Conservation (phyloP, 1,140 invertebrate species). For the Nephotettix cincticeps region DNA sequence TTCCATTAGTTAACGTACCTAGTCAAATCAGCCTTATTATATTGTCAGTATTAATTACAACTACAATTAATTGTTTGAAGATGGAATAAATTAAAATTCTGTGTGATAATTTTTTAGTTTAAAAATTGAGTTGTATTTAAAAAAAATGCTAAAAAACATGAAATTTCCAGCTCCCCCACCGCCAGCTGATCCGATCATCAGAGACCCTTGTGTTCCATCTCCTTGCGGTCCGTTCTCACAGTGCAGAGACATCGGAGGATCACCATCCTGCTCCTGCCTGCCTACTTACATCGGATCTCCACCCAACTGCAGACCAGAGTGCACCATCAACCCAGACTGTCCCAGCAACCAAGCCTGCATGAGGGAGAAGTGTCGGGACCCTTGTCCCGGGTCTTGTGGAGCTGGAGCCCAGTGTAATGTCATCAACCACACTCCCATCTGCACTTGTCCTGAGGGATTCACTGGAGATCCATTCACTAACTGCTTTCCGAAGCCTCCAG, state of each 20-base stretch:
- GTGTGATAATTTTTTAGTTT: no score
- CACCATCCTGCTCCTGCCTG: constrained; percentile 66
- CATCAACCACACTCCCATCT: constrained; percentile 65
- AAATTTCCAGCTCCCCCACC: constrained; percentile 49
- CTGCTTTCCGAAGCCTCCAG: constrained; percentile 50
- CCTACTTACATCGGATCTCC: constrained; percentile 63
- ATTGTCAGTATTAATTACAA: no score
- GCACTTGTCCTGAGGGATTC: constrained; percentile 63
- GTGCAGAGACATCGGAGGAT: constrained; percentile 61
- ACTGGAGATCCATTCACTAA: constrained; percentile 67
- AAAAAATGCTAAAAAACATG: no score
- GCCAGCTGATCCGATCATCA: constrained; percentile 45
- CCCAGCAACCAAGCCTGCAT: constrained; percentile 64
- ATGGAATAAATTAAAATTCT: no score
- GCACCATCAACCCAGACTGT: constrained; percentile 69
- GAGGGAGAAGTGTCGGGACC: constrained; percentile 66
- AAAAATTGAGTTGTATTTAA: no score
- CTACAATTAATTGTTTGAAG: no score
- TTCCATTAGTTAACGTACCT: no score
- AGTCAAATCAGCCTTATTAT: no score
- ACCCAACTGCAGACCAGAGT: constrained; percentile 71
- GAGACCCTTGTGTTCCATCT: constrained; percentile 67
- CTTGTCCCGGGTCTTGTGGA: constrained; percentile 68
- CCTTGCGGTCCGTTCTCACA: constrained; percentile 70
- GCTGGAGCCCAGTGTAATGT: constrained; percentile 62